Conservation (phyloP, 2,888 invertebrate species). For the Caenorhabditis sp. region DNA sequence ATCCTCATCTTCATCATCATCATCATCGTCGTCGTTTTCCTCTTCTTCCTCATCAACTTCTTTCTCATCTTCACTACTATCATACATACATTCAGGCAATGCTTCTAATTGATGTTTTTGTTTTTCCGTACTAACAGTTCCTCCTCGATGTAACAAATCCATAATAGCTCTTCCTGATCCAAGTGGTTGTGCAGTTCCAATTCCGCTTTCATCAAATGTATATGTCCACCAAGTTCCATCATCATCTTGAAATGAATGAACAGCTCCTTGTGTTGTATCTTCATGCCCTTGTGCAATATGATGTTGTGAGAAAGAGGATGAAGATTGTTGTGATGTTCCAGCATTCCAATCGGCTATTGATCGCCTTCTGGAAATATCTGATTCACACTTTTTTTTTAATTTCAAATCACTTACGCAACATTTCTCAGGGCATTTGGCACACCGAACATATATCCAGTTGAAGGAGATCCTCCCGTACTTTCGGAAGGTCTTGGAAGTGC, state of each 20-base stretch:
- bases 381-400: not conserved
- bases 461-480: not conserved
- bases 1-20: not conserved
- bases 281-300: conserved; percentile 75
- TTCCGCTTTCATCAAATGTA: conserved; percentile 83
- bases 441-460: conserved; percentile 20
- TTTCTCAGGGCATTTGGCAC: conserved; percentile 30
- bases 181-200: conserved; percentile 65
- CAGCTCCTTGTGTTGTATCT: conserved; percentile 84
- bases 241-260: conserved; percentile 69
- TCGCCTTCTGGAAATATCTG: conserved; percentile 12
- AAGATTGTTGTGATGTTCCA: conserved; percentile 7
- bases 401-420: conserved; percentile 20
- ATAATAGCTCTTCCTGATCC: conserved; percentile 55
- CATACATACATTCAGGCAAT: conserved; percentile 41
- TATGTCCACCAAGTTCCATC: conserved; percentile 83
- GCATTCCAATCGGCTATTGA: conserved; percentile 41
- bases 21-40: too few species aligned
- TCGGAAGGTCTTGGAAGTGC: not conserved
- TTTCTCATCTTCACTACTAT: conserved; percentile 47
- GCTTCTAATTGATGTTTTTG: conserved; percentile 37
- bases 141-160: conserved; percentile 39
- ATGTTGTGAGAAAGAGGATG: conserved; percentile 23
- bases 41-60: conserved; percentile 13
- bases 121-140: conserved; percentile 18